Evolutionary conservation across 2,888 invertebrate genomes (phyloP).

Genomic region (Seira musarum): DNA sequence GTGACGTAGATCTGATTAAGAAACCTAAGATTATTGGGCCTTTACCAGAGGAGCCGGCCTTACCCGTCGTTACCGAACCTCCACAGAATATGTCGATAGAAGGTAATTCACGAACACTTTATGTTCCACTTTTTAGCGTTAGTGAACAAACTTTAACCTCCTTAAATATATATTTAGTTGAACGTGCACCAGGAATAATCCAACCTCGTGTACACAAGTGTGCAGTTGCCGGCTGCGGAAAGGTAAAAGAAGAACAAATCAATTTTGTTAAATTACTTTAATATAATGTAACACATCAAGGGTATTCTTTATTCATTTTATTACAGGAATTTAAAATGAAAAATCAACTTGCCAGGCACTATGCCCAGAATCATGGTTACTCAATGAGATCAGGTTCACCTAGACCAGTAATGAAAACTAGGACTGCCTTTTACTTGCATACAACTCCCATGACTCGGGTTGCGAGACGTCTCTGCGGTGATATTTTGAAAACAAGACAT

Average conservation of each 20-base stretch:
- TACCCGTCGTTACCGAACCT: not conserved
- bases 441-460: conserved; percentile 92
- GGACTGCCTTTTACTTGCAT: conserved; percentile 95
- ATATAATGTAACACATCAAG: too few species aligned
- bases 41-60: conserved; percentile 54
- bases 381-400: conserved; percentile 84
- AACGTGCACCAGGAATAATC: conserved; percentile 74
- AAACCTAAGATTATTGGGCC: conserved; percentile 61
- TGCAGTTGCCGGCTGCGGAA: conserved; percentile 91
- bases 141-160: not conserved
- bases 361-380: conserved; percentile 90
- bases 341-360: conserved; percentile 93
- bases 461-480: conserved; percentile 88
- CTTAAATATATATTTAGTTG: conserved; percentile 64
- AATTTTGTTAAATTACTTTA: too few species aligned
- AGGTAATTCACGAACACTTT: too few species aligned
- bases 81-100: too few species aligned
- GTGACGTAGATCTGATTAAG: conserved; percentile 64
- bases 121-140: not conserved
- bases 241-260: too few species aligned
- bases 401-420: conserved; percentile 96
- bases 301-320: too few species aligned
- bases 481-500: conserved; percentile 86
- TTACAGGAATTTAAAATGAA: conserved; percentile 94
- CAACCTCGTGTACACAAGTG: conserved; percentile 85